Percentiles rank a stretch among this genome's conserved stretches.
phyloP scores from a whole-genome alignment of 2,888 invertebrate species.

The Agriopis leucophaearia region DNA sequence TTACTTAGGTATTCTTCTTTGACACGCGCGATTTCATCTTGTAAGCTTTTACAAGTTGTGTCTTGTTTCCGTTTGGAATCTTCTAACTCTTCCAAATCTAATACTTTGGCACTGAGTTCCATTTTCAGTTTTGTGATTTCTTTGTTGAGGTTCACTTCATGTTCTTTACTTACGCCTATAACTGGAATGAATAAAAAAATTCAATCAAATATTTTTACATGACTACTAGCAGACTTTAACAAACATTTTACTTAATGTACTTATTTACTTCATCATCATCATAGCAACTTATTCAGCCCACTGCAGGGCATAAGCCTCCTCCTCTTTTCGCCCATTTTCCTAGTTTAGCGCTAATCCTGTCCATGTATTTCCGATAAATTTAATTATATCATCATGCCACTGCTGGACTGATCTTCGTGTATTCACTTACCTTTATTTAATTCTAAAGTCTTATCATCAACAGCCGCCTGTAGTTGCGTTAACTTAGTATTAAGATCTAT shows the following conservation, averaged over 20 bases:
- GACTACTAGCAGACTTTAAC: not conserved
- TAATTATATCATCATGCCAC: no score
- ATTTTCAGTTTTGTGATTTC: slow-evolving; percentile 84
- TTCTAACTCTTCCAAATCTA: slow-evolving; percentile 83
- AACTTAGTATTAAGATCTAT: slow-evolving; percentile 80
- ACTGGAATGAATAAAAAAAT: slow-evolving; percentile 62
- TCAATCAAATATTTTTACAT: not conserved
- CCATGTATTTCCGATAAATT: no score
- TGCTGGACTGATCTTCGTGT: no score
- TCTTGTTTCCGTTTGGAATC: slow-evolving; percentile 78
- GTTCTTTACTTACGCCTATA: slow-evolving; percentile 78
- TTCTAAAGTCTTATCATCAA: slow-evolving; percentile 83
- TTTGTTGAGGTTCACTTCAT: slow-evolving; percentile 81
- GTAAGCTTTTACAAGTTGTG: slow-evolving; percentile 65
- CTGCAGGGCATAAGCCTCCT: no score
- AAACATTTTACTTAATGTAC: not conserved
- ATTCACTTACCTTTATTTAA: slow-evolving; percentile 78
- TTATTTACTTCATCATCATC: no score
- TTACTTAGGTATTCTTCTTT: slow-evolving; percentile 75
- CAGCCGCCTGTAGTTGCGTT: slow-evolving; percentile 78
- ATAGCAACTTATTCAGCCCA: no score
- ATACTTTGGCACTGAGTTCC: slow-evolving; percentile 85
- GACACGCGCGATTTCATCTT: slow-evolving; percentile 72
- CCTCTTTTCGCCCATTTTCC: no score
- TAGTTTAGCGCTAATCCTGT: no score